Percentiles rank a stretch among this genome's conserved stretches.
These are phyloP conservation scores for Nibea albiflora DNA, from an alignment of 2,113 vertebrate species.

Conservation along the genomic window DNA sequence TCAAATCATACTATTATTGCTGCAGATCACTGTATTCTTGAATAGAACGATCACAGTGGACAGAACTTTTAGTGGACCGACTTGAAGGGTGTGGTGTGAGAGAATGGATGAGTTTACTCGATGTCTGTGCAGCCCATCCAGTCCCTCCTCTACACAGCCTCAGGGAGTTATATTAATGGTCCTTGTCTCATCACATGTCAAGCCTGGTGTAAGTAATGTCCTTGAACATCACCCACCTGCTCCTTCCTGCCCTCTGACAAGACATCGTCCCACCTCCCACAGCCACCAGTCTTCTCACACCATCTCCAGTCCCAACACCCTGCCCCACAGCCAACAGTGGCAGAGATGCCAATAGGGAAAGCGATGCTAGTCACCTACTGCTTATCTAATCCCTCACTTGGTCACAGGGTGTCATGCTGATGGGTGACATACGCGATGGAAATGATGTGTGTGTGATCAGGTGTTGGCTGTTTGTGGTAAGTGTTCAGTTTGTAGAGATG, in stretches of 20 bases:
- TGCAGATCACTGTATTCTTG: background rate
- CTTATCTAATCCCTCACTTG: constrained; percentile 34
- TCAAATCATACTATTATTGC: background rate
- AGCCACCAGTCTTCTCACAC: background rate
- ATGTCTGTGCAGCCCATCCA: too few species aligned
- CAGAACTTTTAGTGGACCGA: background rate
- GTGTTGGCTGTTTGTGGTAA: constrained; percentile 7
- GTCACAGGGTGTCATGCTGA: constrained; percentile 12
- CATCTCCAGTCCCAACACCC: background rate
- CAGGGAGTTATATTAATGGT: constrained; percentile 34
- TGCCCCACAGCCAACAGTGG: background rate
- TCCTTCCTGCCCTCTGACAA: constrained; percentile 29
- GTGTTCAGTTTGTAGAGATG: constrained; percentile 13
- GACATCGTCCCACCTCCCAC: constrained; percentile 5
- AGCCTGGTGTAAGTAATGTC: constrained; percentile 38
- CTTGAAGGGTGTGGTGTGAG: background rate
- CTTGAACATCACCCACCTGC: constrained; percentile 31
- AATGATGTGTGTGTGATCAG: background rate
- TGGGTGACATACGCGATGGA: constrained; percentile 29
- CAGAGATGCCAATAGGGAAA: background rate
- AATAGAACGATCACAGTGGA: background rate
- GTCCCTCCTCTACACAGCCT: constrained; percentile 18
- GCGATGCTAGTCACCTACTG: constrained; percentile 41
- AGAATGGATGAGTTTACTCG: background rate
- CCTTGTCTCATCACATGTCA: constrained; percentile 39